Evolutionary conservation across 53 echinoderm and acorn worm genomes (phyloP).

Genomic region (Henricia sp.): DNA sequence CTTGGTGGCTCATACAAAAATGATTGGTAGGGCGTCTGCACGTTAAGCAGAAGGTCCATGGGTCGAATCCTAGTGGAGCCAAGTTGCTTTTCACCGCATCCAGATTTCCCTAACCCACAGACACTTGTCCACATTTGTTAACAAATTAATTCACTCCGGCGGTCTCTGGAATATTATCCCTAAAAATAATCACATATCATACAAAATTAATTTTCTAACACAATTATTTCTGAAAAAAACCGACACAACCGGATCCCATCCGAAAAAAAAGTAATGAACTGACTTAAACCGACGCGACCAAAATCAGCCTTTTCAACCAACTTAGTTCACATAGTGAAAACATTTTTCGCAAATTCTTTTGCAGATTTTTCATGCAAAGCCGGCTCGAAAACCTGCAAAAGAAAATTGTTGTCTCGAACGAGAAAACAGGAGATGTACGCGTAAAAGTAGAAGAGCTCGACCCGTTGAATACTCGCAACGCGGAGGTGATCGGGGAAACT

Average conservation of each 20-base stretch:
- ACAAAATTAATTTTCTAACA: not conserved
- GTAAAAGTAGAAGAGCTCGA: constrained; percentile 10
- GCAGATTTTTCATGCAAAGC: not conserved
- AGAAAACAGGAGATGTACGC: not conserved
- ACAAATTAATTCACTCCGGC: not conserved
- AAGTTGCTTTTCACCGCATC: too few species aligned
- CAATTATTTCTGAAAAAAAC: not conserved
- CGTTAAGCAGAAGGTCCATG: too few species aligned
- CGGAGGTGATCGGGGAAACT: not conserved
- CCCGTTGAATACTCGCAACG: not conserved
- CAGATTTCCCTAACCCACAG: too few species aligned
- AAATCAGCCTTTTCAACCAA: not conserved
- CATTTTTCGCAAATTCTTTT: not conserved
- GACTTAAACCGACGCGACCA: not conserved
- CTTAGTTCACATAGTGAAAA: not conserved
- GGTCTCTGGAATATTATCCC: too few species aligned
- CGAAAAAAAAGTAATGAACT: not conserved
- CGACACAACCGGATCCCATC: not conserved
- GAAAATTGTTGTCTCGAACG: not conserved
- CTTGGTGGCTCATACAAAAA: not conserved
- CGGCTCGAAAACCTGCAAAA: constrained; percentile 11
- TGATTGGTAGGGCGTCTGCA: too few species aligned
- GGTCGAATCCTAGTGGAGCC: too few species aligned
- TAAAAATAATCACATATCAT: not conserved
- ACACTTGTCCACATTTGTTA: too few species aligned